Percentiles rank a stretch among this genome's conserved stretches.
Conservation (phyloP, 2,113 vertebrate species). For the Tautogolabrus adspersus region DNA sequence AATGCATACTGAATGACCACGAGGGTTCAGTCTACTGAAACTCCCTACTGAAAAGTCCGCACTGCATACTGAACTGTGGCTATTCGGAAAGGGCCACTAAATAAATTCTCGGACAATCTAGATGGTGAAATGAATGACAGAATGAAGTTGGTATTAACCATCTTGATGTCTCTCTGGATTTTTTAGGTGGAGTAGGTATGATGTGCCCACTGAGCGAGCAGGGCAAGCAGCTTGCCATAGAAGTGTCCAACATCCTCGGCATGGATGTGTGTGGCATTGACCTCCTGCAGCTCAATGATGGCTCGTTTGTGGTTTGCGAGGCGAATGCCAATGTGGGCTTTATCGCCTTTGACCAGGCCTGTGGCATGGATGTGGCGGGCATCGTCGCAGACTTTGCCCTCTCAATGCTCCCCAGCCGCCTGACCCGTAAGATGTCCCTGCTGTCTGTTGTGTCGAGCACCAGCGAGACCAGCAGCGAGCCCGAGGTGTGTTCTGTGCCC, state of each 20-base stretch:
- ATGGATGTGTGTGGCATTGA: slow-evolving; percentile 95
- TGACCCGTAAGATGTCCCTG: slow-evolving; percentile 89
- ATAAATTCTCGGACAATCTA: too few species aligned
- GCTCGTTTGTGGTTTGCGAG: slow-evolving; percentile 92
- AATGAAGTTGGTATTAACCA: background rate
- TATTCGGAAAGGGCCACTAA: too few species aligned
- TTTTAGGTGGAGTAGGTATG: slow-evolving; percentile 89
- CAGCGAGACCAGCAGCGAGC: slow-evolving; percentile 89
- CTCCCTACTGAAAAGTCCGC: too few species aligned
- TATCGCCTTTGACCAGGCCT: slow-evolving; percentile 92
- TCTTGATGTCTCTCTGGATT: slow-evolving; percentile 2
- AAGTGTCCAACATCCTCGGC: slow-evolving; percentile 93
- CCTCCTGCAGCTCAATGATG: slow-evolving; percentile 90
- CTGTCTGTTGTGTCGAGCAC: slow-evolving; percentile 88
- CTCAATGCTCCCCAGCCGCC: slow-evolving; percentile 88
- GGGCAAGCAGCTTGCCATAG: slow-evolving; percentile 91
- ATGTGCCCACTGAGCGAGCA: slow-evolving; percentile 91
- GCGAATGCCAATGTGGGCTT: slow-evolving; percentile 95
- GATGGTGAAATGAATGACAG: background rate
- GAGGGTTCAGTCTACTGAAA: too few species aligned
- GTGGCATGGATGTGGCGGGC: slow-evolving; percentile 90
- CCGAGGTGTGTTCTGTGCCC: slow-evolving; percentile 83
- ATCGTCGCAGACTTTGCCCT: slow-evolving; percentile 92
- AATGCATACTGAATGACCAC: too few species aligned
- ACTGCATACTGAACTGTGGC: too few species aligned